These are phyloP conservation scores for Hirtodrosophila confusa DNA, from an alignment of 2,888 invertebrate genomes.

Conservation along the genomic window DNA sequence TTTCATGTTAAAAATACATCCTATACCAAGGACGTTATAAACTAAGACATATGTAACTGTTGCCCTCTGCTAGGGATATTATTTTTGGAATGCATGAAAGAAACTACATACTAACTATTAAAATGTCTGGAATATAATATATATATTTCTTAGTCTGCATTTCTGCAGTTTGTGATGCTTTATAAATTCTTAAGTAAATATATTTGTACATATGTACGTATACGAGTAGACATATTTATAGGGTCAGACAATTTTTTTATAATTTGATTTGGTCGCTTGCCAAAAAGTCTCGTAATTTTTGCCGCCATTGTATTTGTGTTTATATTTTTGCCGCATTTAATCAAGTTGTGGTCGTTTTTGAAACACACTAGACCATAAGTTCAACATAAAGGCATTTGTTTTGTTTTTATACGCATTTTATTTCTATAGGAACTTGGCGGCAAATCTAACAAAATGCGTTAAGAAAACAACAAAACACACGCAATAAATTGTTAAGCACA, in stretches of 20 bases:
- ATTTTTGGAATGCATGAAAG: neutral
- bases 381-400: constrained; percentile 18
- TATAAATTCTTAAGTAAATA: constrained; percentile 12
- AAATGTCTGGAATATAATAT: constrained; percentile 7
- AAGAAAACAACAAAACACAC: constrained; percentile 11
- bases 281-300: constrained; percentile 61
- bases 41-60: too few species aligned
- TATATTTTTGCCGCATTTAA: constrained; percentile 56
- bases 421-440: constrained; percentile 42
- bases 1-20: too few species aligned
- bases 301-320: constrained; percentile 31
- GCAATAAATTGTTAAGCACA: constrained; percentile 12
- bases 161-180: constrained; percentile 6
- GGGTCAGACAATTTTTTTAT: constrained; percentile 50
- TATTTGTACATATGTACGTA: constrained; percentile 15
- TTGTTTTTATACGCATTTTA: constrained; percentile 29
- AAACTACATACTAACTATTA: constrained; percentile 11
- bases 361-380: constrained; percentile 25
- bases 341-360: constrained; percentile 52
- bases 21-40: too few species aligned
- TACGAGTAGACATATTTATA: constrained; percentile 28
- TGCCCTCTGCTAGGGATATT: too few species aligned
- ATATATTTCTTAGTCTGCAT: neutral
- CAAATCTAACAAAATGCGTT: constrained; percentile 33
- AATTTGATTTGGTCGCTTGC: constrained; percentile 71